Conservation (phyloP, 1,140 invertebrate species). For the Drosophila pallidifrons region DNA sequence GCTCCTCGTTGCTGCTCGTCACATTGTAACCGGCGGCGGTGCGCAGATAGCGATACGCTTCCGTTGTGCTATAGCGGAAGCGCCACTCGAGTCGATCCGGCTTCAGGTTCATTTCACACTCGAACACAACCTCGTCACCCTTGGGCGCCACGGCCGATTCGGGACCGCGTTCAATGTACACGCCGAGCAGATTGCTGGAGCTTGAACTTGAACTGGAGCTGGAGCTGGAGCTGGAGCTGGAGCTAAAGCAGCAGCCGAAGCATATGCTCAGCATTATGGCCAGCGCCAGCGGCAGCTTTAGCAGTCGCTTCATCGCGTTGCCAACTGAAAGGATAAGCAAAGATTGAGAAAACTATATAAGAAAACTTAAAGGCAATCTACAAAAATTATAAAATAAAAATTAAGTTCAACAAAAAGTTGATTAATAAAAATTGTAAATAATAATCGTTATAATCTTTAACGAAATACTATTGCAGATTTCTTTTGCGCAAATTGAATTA, state of each 20-base stretch:
- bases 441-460: no score
- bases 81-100: conserved; percentile 92
- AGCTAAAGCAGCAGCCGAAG: not conserved
- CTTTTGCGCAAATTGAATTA: no score
- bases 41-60: conserved; percentile 52
- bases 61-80: conserved; percentile 83
- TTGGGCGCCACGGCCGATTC: conserved; percentile 91
- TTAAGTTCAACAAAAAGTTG: no score
- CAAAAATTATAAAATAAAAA: no score
- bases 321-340: conserved; percentile 37
- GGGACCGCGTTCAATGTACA: conserved; percentile 87
- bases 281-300: conserved; percentile 12
- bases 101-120: conserved; percentile 91
- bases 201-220: not conserved
- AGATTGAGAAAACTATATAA: no score
- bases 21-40: conserved; percentile 72
- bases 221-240: no score
- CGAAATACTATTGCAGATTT: no score
- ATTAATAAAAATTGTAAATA: no score
- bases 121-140: conserved; percentile 91
- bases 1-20: conserved; percentile 66
- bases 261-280: conserved; percentile 4
- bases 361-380: no score
- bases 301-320: not conserved
- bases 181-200: conserved; percentile 73